Conservation (phyloP, 2,888 invertebrate species). For the Eupelmus urozonus region DNA sequence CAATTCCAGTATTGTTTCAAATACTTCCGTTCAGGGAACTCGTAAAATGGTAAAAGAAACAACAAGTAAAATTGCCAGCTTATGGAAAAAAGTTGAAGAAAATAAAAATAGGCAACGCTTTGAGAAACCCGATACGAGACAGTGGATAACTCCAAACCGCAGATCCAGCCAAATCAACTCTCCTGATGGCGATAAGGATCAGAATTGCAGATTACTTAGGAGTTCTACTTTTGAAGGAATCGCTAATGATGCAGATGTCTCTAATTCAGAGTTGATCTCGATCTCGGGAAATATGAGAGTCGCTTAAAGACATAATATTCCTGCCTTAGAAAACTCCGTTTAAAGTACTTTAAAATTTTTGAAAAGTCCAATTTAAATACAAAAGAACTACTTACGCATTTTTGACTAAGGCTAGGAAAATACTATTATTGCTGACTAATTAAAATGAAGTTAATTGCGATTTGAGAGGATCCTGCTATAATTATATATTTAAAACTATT, state of each 20-base stretch:
- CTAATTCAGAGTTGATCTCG: conserved; percentile 26
- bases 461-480: neutral
- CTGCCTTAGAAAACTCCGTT: conserved; percentile 11
- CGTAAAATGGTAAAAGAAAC: conserved; percentile 79
- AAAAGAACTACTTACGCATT: neutral
- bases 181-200: conserved; percentile 43
- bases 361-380: neutral
- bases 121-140: conserved; percentile 81
- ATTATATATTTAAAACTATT: too few species aligned
- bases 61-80: conserved; percentile 87
- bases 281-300: conserved; percentile 20
- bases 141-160: conserved; percentile 76
- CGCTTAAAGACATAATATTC: conserved; percentile 4
- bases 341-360: neutral
- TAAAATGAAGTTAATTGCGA: neutral
- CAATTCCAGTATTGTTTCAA: conserved; percentile 79
- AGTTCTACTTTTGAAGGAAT: conserved; percentile 84
- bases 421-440: neutral
- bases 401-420: neutral
- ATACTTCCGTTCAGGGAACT: conserved; percentile 65
- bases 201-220: conserved; percentile 76
- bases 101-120: conserved; percentile 80
- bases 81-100: conserved; percentile 89
- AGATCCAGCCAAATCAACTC: conserved; percentile 48
- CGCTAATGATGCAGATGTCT: conserved; percentile 62